These are phyloP conservation scores for Gobius niger DNA, from an alignment of 2,113 vertebrate genomes.

Conservation along the genomic window DNA sequence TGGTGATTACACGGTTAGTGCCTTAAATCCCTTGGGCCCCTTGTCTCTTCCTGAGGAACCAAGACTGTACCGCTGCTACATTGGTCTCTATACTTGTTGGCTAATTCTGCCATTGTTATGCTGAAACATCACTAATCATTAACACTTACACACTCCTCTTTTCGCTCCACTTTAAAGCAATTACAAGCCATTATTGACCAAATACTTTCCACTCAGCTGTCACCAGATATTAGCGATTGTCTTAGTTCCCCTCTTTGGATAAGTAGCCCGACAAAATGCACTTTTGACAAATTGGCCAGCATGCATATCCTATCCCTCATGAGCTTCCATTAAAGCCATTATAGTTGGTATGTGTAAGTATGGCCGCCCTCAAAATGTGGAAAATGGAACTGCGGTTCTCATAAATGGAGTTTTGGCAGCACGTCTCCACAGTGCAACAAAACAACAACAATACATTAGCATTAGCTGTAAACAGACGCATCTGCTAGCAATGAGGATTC, in stretches of 20 bases:
- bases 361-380: slow-evolving; percentile 41
- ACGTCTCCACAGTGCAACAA: slow-evolving; percentile 45
- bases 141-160: slow-evolving; percentile 6
- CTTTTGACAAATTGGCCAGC: slow-evolving; percentile 45
- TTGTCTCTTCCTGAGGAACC: background rate
- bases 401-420: slow-evolving; percentile 60
- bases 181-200: slow-evolving; percentile 12
- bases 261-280: slow-evolving; percentile 37
- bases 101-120: background rate
- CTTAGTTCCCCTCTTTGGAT: slow-evolving; percentile 29
- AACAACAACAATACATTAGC: slow-evolving; percentile 62
- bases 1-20: background rate
- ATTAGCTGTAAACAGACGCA: slow-evolving; percentile 62
- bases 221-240: slow-evolving; percentile 34
- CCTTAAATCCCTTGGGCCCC: slow-evolving; percentile 1
- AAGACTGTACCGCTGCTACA: background rate
- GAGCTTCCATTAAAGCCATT: slow-evolving; percentile 51
- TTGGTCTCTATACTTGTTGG: background rate
- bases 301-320: slow-evolving; percentile 21
- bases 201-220: slow-evolving; percentile 25
- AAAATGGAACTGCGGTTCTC: slow-evolving; percentile 61
- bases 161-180: slow-evolving; percentile 17
- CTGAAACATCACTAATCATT: background rate
- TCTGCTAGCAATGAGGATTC: slow-evolving; percentile 61
- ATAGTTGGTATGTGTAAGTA: slow-evolving; percentile 29